Conservation (phyloP, 2,888 invertebrate genomes). For the Anthophora plumipes region DNA sequence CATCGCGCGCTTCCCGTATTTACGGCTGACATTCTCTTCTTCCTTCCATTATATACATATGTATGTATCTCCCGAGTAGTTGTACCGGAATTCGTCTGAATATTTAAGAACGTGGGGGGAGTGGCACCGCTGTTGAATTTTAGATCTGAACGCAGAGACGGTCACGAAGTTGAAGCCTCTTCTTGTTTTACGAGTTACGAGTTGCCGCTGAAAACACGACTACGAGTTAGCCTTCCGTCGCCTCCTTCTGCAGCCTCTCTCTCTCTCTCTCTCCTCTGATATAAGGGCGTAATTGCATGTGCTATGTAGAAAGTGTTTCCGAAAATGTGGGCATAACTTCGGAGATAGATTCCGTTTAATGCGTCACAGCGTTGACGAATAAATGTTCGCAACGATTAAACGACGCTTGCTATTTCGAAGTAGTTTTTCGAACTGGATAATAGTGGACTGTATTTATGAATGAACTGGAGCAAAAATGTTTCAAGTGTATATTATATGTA, state of each 20-base stretch:
- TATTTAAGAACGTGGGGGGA: constrained; percentile 42
- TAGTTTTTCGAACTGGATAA: too few species aligned
- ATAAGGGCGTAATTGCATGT: constrained; percentile 28
- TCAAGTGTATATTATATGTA: too few species aligned
- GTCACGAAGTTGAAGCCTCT: constrained; percentile 12
- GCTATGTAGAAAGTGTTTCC: constrained; percentile 12
- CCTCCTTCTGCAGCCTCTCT: background rate
- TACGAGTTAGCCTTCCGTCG: background rate
- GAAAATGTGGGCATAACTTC: too few species aligned
- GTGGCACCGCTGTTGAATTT: constrained; percentile 22
- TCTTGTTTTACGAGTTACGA: constrained; percentile 12
- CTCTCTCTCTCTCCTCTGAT: background rate
- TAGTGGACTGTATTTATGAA: too few species aligned
- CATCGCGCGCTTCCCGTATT: constrained; percentile 3
- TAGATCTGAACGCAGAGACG: constrained; percentile 18
- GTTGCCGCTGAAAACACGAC: constrained; percentile 22
- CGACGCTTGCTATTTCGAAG: too few species aligned
- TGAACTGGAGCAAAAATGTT: too few species aligned
- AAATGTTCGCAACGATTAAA: too few species aligned
- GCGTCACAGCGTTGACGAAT: too few species aligned
- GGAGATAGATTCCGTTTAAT: too few species aligned
- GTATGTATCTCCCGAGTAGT: constrained; percentile 21
- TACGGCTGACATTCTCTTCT: background rate
- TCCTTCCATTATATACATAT: background rate
- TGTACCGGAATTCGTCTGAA: constrained; percentile 45